phyloP scores from a whole-genome alignment of 2,113 vertebrate species.

The Anoplopoma fimbria region DNA sequence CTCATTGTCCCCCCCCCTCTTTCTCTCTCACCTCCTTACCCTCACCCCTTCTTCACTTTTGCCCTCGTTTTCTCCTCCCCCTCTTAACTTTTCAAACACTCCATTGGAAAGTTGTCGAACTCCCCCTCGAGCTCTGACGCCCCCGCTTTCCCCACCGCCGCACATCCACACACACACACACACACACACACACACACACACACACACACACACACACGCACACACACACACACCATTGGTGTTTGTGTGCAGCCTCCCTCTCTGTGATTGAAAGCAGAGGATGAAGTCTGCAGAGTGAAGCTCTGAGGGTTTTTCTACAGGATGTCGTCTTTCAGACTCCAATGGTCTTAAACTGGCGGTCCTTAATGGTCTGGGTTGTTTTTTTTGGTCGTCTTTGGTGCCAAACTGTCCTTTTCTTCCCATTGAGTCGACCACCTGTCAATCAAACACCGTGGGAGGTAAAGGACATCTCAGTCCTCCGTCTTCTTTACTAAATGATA shows the following conservation, averaged over 20 bases:
- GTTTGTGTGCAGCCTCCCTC: slow-evolving; percentile 18
- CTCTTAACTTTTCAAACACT: slow-evolving; percentile 36
- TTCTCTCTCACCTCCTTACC: too few species aligned
- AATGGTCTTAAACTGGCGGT: slow-evolving; percentile 16
- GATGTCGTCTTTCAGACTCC: slow-evolving; percentile 41
- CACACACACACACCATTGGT: slow-evolving; percentile 2
- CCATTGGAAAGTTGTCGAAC: slow-evolving; percentile 55
- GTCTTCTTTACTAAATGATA: too few species aligned
- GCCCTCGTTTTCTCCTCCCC: slow-evolving; percentile 39
- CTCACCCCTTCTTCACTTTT: too few species aligned
- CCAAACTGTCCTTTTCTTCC: background rate
- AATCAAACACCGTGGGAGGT: slow-evolving; percentile 49
- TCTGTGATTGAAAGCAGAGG: background rate
- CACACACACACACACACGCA: too few species aligned
- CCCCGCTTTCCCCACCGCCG: slow-evolving; percentile 64
- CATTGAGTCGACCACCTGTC: background rate
- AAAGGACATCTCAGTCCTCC: background rate
- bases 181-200: too few species aligned
- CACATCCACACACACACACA: slow-evolving; percentile 26
- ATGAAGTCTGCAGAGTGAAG: slow-evolving; percentile 13
- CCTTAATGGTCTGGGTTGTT: background rate
- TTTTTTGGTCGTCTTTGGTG: slow-evolving; percentile 13
- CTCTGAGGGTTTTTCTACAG: background rate
- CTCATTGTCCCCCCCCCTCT: background rate
- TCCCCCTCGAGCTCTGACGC: slow-evolving; percentile 46